Conservation (phyloP, 2,797 vertebrate species). For the Lepilemur ruficaudatus region DNA sequence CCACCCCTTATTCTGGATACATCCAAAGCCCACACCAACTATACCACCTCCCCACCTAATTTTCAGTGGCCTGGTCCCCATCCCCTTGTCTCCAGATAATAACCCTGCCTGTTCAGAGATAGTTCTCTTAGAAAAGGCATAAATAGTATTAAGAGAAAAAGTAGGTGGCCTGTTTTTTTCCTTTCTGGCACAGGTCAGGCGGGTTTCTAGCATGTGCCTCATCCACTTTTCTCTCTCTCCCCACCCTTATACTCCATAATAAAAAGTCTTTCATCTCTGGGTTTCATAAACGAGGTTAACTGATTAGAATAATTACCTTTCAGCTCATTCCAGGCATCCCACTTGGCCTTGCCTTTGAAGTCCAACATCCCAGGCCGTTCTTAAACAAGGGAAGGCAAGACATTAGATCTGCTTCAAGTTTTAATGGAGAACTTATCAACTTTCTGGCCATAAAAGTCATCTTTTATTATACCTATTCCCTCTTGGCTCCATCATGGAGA, state of each 20-base stretch:
- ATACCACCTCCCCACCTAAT: neutral
- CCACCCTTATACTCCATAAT: neutral
- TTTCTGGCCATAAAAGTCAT: neutral
- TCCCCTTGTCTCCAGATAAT: neutral
- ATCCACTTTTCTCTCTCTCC: neutral
- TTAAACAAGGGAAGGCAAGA: conserved; percentile 73
- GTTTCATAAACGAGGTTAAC: neutral
- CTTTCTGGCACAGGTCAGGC: neutral
- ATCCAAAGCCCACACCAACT: neutral
- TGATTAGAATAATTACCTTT: conserved; percentile 87
- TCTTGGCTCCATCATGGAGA: neutral
- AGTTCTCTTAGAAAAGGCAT: neutral
- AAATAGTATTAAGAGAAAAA: neutral
- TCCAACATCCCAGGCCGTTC: conserved; percentile 92
- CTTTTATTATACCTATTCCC: neutral
- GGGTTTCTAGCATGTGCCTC: neutral
- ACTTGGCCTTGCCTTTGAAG: conserved; percentile 91
- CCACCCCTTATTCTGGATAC: neutral
- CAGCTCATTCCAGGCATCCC: conserved; percentile 91
- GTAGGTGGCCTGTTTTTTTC: neutral
- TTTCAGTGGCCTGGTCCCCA: neutral
- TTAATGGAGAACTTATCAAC: neutral
- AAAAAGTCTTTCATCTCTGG: neutral
- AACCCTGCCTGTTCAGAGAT: neutral
- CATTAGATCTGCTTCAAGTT: neutral